Conservation (phyloP, 2,113 vertebrate genomes). For the Pomatostomus ruficeps region DNA sequence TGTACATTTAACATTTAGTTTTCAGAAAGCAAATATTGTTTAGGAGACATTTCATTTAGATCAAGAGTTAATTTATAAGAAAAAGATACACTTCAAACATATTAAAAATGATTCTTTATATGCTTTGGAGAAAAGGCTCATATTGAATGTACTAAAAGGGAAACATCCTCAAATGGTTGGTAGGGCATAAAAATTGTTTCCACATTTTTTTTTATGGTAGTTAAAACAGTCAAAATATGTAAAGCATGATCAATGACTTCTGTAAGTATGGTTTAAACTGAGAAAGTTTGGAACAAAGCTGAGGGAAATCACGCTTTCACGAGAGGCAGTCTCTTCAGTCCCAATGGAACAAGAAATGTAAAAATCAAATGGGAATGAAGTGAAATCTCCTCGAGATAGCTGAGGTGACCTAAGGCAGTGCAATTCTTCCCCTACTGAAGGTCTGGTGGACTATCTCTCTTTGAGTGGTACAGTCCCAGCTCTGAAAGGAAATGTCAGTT, state of each 20-base stretch:
- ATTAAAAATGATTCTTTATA: not conserved
- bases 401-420: not conserved
- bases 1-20: not conserved
- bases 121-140: not conserved
- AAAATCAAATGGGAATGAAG: not conserved
- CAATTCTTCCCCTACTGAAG: not conserved
- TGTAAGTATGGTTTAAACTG: not conserved
- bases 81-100: not conserved
- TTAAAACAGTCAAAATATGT: not conserved
- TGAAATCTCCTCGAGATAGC: not conserved
- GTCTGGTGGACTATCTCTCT: not conserved
- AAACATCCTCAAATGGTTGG: not conserved
- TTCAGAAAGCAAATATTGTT: not conserved
- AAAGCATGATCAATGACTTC: not conserved
- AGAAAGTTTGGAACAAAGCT: not conserved
- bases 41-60: not conserved
- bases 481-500: not conserved
- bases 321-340: not conserved
- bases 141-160: not conserved
- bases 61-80: not conserved
- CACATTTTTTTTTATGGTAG: not conserved
- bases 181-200: not conserved
- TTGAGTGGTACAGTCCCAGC: not conserved
- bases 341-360: not conserved
- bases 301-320: accelerated